Conservation (phyloP, 2,797 vertebrate genomes). For the Onychomys leucogaster region DNA sequence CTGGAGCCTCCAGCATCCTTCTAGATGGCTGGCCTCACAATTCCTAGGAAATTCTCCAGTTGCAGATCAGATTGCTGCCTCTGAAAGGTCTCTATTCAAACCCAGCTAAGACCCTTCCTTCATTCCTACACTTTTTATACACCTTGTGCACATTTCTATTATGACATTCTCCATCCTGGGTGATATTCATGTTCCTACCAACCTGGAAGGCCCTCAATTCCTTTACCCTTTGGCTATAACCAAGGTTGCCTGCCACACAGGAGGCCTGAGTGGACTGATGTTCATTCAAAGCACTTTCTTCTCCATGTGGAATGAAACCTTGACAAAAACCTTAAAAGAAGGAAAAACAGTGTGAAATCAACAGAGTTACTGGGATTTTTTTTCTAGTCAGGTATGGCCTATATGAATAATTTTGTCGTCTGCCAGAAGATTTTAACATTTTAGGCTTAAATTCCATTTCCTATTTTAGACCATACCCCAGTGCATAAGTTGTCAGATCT, state of each 20-base stretch:
- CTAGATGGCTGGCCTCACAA: not conserved
- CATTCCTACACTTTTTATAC: not conserved
- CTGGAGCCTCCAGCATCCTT: not conserved
- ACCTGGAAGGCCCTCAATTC: not conserved
- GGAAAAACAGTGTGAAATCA: constrained; percentile 24
- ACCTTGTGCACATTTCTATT: not conserved
- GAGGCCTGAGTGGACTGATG: not conserved
- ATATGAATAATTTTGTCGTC: constrained; percentile 55
- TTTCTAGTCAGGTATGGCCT: constrained; percentile 68
- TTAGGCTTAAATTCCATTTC: constrained; percentile 81
- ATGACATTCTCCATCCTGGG: not conserved
- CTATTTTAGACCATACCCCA: constrained; percentile 80
- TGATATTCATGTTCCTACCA: not conserved
- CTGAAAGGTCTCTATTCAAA: not conserved
- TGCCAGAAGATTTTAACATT: constrained; percentile 79
- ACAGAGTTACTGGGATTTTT: constrained; percentile 25
- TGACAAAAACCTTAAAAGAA: constrained; percentile 59
- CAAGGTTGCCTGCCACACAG: not conserved
- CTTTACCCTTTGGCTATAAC: not conserved
- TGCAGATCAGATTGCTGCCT: not conserved
- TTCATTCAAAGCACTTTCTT: not conserved
- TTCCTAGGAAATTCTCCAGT: not conserved
- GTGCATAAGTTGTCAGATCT: constrained; percentile 80
- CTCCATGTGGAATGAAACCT: not conserved
- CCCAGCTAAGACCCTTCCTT: not conserved